Conservation (phyloP, 2,797 vertebrate genomes). For the Eospalax fontanierii region DNA sequence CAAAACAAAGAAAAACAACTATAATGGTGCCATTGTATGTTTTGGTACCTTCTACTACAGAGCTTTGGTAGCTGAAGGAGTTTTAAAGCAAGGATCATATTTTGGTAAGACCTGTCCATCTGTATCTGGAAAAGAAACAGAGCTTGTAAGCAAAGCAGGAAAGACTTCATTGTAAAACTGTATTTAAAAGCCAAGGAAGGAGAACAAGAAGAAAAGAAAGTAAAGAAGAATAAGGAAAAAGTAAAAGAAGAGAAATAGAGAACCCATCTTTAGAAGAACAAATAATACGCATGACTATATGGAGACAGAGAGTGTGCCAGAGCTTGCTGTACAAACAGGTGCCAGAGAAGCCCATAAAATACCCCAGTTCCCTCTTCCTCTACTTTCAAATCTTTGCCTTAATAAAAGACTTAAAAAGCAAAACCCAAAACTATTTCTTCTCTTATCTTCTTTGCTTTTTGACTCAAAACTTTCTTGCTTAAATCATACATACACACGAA, state of each 20-base stretch:
- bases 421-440: neutral
- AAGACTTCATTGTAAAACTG: neutral
- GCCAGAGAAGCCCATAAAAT: neutral
- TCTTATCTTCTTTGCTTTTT: constrained; percentile 29
- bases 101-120: neutral
- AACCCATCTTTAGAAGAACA: neutral
- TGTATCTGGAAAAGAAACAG: constrained; percentile 11
- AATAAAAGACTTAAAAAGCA: constrained; percentile 44
- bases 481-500: neutral
- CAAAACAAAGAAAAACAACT: neutral
- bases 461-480: neutral
- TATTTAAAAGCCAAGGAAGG: constrained; percentile 8
- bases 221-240: neutral
- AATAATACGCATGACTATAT: neutral
- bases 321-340: neutral
- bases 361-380: neutral
- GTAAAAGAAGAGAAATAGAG: neutral
- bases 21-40: neutral
- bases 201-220: neutral
- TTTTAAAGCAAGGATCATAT: neutral
- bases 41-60: neutral
- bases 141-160: neutral
- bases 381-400: neutral
- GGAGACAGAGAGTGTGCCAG: neutral
- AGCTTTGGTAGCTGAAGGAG: neutral